Evolutionary conservation across 1,140 invertebrate genomes (phyloP).

Genomic region (Heliothis subflexa): DNA sequence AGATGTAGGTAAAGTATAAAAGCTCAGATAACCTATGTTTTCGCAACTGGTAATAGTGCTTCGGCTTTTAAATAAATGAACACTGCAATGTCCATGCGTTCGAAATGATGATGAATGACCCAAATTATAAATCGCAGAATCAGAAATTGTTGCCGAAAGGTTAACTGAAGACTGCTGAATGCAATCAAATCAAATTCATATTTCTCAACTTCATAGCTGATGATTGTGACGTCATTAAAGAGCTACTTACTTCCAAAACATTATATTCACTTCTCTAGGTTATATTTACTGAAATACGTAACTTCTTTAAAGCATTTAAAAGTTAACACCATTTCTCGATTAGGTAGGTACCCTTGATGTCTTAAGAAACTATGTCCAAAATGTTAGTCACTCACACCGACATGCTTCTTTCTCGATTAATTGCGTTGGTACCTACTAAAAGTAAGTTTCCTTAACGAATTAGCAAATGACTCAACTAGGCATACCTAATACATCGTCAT

Average conservation of each 20-base stretch:
- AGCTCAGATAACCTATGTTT: neutral
- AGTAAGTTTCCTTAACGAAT: conserved; percentile 11
- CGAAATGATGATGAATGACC: too few species aligned
- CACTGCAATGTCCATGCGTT: neutral
- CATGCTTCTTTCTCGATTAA: conserved; percentile 8
- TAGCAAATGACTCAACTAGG: conserved; percentile 19
- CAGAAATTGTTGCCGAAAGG: too few species aligned
- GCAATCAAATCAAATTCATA: too few species aligned
- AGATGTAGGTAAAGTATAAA: neutral
- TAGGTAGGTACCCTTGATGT: neutral
- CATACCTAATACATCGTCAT: conserved; percentile 38
- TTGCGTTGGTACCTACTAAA: conserved; percentile 14
- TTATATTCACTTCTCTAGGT: too few species aligned
- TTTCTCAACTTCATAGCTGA: too few species aligned
- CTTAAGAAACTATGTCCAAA: neutral
- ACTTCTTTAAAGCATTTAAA: too few species aligned
- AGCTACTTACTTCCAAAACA: too few species aligned
- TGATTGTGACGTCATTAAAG: too few species aligned
- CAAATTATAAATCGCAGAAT: too few species aligned
- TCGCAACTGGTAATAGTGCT: conserved; percentile 10
- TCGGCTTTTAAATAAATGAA: neutral
- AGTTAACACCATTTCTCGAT: too few species aligned
- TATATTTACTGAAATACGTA: too few species aligned
- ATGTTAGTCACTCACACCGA: neutral
- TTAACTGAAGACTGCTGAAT: too few species aligned